Base-by-base conservation (phyloP, 2,888 invertebrate species). In the Mythimna albipuncta region DNA sequence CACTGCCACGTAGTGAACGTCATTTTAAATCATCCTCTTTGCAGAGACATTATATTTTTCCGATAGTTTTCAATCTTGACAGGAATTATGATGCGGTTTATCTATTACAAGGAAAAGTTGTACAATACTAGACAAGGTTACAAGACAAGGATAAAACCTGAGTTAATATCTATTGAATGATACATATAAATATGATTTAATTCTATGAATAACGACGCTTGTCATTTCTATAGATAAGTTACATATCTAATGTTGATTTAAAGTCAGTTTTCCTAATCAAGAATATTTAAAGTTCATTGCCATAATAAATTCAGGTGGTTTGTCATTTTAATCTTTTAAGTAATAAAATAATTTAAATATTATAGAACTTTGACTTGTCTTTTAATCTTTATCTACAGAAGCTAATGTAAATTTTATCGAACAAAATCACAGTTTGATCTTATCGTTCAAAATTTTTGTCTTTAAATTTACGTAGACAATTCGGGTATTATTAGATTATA, bases 161-260 rank as follows among this genome's bases (percentile, higher is more conserved):
- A 79, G 38, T 41, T 59, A 26, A 26, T 41, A 59, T 21, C 58
- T 61, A 64, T 62, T 64, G 11, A 61, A 52, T 16, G 47, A 41
- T 63, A 58, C n/a, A 75, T 63, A 75, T 59, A 44, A 64, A 64
- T 61, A 66, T 54, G 32, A 81, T 67, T 70, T 64, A 57, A 66
- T 69, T 62, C 54, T 57, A 44, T 81, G 44, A 71, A 50, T 66
- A 52, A 81, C 38, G 63, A 50, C n/a, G 13, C 50, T 26, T 82
- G 70, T 77, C 74, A 38, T 38, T 38, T 2, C 38, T 10, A 41
- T 47, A 81, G 44, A 81, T 76, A 69, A 70, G n/a, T 64, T 64
- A 64, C 50, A 21, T 65, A 71, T 73, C 47, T 80, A 77, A 77
- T 72, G 64, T 63, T 72, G 44, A 79, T 69, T 69, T 83, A 81